Evolutionary conservation across 2,888 invertebrate genomes (phyloP).

Genomic region (Cerceris ruficornis): DNA sequence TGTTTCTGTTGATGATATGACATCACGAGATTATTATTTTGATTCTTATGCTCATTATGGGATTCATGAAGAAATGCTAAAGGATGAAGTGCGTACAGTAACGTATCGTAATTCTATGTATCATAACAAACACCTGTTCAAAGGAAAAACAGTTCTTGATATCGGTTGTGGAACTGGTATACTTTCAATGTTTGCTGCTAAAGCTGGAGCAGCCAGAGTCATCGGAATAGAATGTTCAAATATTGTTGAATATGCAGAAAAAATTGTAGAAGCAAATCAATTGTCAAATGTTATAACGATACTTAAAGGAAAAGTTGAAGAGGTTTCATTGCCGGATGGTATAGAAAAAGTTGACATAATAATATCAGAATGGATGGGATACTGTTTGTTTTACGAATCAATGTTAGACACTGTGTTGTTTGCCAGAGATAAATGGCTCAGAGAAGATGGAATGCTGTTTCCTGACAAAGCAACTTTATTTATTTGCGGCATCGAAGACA

Average conservation of each 20-base stretch:
- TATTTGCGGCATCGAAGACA: conserved; percentile 96
- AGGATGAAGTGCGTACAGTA: conserved; percentile 98
- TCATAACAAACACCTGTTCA: conserved; percentile 99
- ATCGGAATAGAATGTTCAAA: conserved; percentile 99
- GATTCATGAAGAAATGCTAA: conserved; percentile 99
- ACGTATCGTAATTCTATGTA: conserved; percentile 99
- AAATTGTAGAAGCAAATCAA: conserved; percentile 95
- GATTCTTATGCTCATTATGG: conserved; percentile 99
- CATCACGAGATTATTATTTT: conserved; percentile 99
- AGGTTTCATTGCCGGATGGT: conserved; percentile 95
- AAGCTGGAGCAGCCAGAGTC: conserved; percentile 97
- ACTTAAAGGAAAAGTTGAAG: conserved; percentile 96
- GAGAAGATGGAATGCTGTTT: conserved; percentile 95
- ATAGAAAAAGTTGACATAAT: conserved; percentile 96
- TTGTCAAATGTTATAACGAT: conserved; percentile 91
- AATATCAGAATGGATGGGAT: conserved; percentile 92
- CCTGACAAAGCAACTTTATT: conserved; percentile 96
- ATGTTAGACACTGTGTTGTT: conserved; percentile 99
- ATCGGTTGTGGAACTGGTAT: conserved; percentile 99
- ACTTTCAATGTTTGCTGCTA: conserved; percentile 99
- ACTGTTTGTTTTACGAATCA: conserved; percentile 98
- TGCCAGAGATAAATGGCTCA: conserved; percentile 98
- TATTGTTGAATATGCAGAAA: conserved; percentile 98
- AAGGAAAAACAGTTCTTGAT: conserved; percentile 95
- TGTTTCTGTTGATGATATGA: conserved; percentile 96